Conservation (phyloP, 2,113 vertebrate genomes). For the Felis chaus region DNA sequence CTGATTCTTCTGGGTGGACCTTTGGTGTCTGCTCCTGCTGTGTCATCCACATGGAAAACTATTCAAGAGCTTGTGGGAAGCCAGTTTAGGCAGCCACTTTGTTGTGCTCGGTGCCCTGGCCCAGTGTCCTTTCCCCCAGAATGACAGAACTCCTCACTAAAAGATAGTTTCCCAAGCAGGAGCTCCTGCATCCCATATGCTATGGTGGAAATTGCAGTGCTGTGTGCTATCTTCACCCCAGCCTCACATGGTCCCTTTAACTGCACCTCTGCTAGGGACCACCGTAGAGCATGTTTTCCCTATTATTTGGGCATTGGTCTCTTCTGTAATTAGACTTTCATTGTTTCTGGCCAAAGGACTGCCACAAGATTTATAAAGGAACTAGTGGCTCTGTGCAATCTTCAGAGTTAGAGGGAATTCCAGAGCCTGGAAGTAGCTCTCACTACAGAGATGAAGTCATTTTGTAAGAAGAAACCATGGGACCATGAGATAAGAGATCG, state of each 20-base stretch:
- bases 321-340: neutral
- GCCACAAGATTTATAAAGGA: neutral
- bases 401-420: neutral
- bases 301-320: neutral
- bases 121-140: neutral
- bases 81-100: neutral
- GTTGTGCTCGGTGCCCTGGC: accelerated
- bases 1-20: neutral
- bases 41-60: neutral
- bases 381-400: neutral
- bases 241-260: neutral
- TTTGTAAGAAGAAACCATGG: neutral
- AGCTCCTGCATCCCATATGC: accelerated
- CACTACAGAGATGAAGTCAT: neutral
- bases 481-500: accelerated
- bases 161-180: neutral
- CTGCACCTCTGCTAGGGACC: neutral
- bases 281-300: neutral
- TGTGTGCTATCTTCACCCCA: neutral
- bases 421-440: neutral
- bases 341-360: neutral
- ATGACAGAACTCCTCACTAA: neutral
- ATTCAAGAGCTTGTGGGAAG: neutral
- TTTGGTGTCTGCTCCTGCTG: neutral
- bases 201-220: accelerated